Conservation (phyloP, 2,113 vertebrate species). For the Malurus alboscapulatus region DNA sequence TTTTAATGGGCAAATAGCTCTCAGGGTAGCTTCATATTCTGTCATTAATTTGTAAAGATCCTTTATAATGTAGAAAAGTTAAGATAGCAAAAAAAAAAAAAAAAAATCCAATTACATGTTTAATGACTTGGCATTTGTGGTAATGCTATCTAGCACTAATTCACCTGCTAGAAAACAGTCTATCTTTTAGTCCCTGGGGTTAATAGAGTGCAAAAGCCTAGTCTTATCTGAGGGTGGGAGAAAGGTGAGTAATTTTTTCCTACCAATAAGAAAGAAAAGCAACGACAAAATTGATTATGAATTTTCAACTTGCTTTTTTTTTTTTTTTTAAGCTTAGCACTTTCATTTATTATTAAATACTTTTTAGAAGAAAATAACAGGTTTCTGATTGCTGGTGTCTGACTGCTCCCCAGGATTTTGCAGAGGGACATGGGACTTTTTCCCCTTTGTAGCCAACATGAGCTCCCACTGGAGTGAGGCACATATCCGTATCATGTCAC, state of each 20-base stretch:
- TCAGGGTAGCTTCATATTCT: conserved; percentile 65
- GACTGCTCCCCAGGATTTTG: neutral
- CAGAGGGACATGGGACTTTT: neutral
- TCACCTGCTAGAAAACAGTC: conserved; percentile 77
- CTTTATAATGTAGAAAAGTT: conserved; percentile 69
- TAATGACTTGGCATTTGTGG: conserved; percentile 82
- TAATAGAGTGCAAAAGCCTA: conserved; percentile 81
- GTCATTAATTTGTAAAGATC: conserved; percentile 71
- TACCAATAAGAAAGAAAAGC: conserved; percentile 71
- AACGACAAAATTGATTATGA: conserved; percentile 63
- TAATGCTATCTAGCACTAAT: conserved; percentile 79
- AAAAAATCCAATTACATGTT: conserved; percentile 78
- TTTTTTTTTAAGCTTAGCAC: conserved; percentile 24
- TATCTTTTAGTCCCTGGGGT: conserved; percentile 73
- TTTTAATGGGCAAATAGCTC: conserved; percentile 75
- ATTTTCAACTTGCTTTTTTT: conserved; percentile 47
- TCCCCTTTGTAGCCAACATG: neutral
- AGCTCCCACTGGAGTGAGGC: neutral
- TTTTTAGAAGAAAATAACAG: conserved; percentile 48
- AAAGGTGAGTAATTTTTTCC: conserved; percentile 74
- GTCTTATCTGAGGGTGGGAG: conserved; percentile 72
- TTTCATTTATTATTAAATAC: conserved; percentile 57
- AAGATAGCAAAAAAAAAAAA: conserved; percentile 64
- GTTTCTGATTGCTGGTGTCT: conserved; percentile 11
- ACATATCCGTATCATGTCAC: accelerated